Conservation (phyloP, 2,797 vertebrate genomes). For the Gymnoscopelus microlampas region DNA sequence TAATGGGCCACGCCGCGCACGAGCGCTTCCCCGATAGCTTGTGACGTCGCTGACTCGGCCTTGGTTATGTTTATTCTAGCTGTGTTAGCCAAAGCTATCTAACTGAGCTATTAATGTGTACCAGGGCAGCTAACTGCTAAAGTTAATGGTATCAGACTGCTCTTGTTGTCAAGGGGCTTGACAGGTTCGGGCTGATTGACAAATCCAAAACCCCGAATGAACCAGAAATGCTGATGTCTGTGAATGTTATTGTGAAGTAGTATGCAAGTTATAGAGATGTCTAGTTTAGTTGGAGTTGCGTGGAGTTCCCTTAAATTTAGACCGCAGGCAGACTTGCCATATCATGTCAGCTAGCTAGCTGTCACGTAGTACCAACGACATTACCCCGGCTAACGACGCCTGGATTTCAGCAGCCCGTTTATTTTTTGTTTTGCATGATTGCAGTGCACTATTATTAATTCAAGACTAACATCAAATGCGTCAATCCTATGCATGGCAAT, state of each 20-base stretch:
- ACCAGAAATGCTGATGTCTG: neutral
- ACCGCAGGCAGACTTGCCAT: conserved; percentile 28
- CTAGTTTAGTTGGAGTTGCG: too few relatives aligned
- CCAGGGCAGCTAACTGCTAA: neutral
- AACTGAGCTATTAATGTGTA: neutral
- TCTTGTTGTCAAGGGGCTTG: neutral
- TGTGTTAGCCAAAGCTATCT: conserved; percentile 21
- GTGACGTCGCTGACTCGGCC: neutral
- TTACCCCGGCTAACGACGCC: conserved; percentile 36
- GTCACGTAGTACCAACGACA: conserved; percentile 12
- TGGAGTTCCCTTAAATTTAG: neutral
- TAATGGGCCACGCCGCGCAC: too few relatives aligned
- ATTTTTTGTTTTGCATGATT: neutral
- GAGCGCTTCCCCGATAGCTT: too few relatives aligned
- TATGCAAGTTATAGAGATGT: too few relatives aligned
- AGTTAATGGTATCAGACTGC: too few relatives aligned
- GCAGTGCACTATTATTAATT: neutral
- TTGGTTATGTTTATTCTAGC: neutral
- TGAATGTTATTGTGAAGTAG: too few relatives aligned
- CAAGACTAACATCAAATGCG: neutral
- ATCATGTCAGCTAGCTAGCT: conserved; percentile 68
- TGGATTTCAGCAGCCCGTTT: neutral
- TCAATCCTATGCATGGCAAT: neutral
- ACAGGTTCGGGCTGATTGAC: neutral
- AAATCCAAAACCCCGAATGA: neutral